phyloP scores from a whole-genome alignment of 53 echinoderm and acorn worm genomes.

The Pentamera pediparva region DNA sequence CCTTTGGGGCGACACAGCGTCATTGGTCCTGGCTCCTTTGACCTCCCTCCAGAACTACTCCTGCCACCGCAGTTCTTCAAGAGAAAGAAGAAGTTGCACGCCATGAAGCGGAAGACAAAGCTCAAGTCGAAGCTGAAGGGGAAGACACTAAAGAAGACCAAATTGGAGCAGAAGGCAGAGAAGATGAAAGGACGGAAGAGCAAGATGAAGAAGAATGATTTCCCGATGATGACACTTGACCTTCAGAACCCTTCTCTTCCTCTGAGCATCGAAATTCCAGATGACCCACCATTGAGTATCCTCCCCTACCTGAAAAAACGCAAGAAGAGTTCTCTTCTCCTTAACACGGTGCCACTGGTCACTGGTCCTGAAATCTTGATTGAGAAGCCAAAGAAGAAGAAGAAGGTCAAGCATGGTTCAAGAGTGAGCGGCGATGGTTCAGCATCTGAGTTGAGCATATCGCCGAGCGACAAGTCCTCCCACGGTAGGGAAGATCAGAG shows the following conservation, averaged over 20 bases:
- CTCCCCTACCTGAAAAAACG: constrained; percentile 19
- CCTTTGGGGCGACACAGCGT: not conserved
- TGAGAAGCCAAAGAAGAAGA: constrained; percentile 25
- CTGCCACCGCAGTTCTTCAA: constrained; percentile 23
- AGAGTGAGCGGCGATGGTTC: constrained; percentile 26
- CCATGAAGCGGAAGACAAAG: constrained; percentile 13
- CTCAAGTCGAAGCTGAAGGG: constrained; percentile 30
- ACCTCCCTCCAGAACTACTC: constrained; percentile 31
- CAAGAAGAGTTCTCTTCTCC: constrained; percentile 11
- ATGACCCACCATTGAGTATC: constrained; percentile 26
- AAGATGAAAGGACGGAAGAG: constrained; percentile 24
- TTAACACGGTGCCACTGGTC: constrained; percentile 18
- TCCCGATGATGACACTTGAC: constrained; percentile 5
- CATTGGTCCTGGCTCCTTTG: not conserved
- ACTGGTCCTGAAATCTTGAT: constrained; percentile 17
- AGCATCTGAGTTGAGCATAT: constrained; percentile 27
- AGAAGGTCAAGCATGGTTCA: constrained; percentile 16
- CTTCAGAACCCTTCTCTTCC: constrained; percentile 28
- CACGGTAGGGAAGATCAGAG: constrained; percentile 20
- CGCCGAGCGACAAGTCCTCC: constrained; percentile 24
- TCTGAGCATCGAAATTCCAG: constrained; percentile 35
- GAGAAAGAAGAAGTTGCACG: constrained; percentile 26
- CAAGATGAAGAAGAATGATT: constrained; percentile 20
- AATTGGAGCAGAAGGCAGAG: constrained; percentile 10
- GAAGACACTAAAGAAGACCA: constrained; percentile 12